Evolutionary conservation across 2,888 invertebrate genomes (phyloP).

Genomic region (Tenthredo scrophulariae): DNA sequence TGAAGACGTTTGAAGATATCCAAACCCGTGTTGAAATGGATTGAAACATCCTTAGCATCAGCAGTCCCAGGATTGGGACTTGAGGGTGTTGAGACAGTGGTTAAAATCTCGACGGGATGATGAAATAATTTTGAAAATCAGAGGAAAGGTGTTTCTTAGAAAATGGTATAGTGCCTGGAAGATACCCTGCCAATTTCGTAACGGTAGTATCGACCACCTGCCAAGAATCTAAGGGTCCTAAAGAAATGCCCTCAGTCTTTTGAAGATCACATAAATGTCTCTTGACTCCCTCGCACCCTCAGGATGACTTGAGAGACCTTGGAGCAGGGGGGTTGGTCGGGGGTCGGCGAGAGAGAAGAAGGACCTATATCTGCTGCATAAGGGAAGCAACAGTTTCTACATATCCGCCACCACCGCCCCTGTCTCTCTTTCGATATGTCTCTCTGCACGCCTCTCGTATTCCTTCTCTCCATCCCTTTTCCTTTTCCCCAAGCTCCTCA

Average conservation of each 20-base stretch:
- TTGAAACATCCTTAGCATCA: no score
- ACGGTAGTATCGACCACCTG: constrained; percentile 26
- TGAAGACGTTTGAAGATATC: no score
- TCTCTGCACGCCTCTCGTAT: constrained; percentile 4
- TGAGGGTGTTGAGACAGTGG: background rate
- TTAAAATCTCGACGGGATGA: background rate
- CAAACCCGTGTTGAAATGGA: no score
- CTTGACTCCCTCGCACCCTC: constrained; percentile 38
- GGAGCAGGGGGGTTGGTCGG: background rate
- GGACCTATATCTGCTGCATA: background rate
- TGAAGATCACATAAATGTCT: constrained; percentile 43
- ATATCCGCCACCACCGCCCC: constrained; percentile 5
- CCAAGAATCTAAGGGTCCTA: constrained; percentile 32
- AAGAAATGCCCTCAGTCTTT: constrained; percentile 38
- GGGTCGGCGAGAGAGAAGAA: background rate
- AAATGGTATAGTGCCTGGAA: background rate
- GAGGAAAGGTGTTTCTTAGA: no score
- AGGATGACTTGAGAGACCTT: constrained; percentile 13
- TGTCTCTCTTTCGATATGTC: constrained; percentile 13
- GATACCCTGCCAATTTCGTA: background rate
- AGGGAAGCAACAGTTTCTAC: constrained; percentile 46
- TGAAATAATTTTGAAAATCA: background rate
- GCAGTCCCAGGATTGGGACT: no score
- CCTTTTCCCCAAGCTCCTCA: background rate
- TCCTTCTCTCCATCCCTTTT: background rate